Percentiles rank a stretch among this genome's conserved stretches.
Evolutionary conservation across 2,797 vertebrate species (phyloP).

Genomic region (Gallinago solitaria): DNA sequence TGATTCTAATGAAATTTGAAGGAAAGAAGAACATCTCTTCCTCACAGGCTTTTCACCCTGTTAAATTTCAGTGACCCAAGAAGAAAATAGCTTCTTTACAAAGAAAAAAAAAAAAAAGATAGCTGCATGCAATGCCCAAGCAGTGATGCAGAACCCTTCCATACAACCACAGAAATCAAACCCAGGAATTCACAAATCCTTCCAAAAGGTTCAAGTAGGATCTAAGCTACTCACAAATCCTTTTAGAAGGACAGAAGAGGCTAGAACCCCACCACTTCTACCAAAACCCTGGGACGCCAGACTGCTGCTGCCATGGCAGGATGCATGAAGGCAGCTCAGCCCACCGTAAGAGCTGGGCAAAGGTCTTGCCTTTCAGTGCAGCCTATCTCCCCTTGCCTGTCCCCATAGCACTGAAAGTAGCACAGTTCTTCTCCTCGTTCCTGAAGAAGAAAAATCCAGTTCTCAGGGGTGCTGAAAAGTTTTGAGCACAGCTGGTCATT

Average conservation of each 20-base stretch:
- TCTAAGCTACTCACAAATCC: neutral
- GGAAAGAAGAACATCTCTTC: neutral
- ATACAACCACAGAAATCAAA: neutral
- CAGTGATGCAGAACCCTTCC: neutral
- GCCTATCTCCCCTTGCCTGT: neutral
- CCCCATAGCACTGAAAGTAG: neutral
- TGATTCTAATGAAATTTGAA: neutral
- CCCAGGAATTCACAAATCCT: neutral
- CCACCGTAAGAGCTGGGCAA: neutral
- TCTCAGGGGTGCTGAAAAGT: neutral
- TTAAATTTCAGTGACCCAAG: neutral
- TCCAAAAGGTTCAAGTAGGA: neutral
- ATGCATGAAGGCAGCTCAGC: neutral
- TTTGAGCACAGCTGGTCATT: neutral
- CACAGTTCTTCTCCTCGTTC: neutral
- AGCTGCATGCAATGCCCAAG: neutral
- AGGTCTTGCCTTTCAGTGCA: neutral
- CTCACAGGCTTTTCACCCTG: neutral
- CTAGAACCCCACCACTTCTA: neutral
- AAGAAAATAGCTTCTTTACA: neutral
- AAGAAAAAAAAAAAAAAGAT: neutral
- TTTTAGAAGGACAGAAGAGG: neutral
- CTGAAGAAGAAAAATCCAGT: neutral
- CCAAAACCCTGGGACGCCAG: neutral
- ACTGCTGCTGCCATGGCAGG: neutral